Evolutionary conservation across 2,797 vertebrate genomes (phyloP), one percentile per base, ranked within the genome.

Genomic region (Passerculus sandwichensis): DNA sequence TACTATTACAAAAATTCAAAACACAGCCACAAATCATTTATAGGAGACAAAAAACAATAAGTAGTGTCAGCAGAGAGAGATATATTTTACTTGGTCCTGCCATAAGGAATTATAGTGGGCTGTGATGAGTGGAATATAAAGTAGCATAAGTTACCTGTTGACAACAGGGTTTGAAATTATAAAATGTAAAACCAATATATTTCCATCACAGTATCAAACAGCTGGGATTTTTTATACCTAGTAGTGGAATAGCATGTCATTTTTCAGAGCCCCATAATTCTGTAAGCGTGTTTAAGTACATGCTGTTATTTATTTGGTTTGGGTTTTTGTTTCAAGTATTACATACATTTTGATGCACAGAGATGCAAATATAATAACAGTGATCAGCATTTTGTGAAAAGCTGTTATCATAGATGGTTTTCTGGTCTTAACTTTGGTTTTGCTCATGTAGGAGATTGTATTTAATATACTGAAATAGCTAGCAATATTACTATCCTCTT

Each of bases 21-120:
- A 96, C 96, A 97, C 62, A 95, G 85, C 51, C 87, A 97, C 97
- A 97, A 97, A 97, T 98, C 97, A 98, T 95, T 97, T 97, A 88
- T 93, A 97, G 89, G 91, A 97, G 97, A 98, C 97, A 97, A 97
- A 96, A 98, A 97, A 94, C 96, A 97, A 88, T 97, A 97, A 98
- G 97, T 94, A 95, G 93, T 96, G 95, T 96, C 97, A 97, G 96
- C 95, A 96, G 77, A 81, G 88, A 96, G 87, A 89, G 76, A 94
- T 97, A 94, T 97, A 97, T 97, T 97, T 97, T 92, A 97, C 93
- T 97, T 95, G 95, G 88, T 84, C 7, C 6, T 97, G 97, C 89
- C 96, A 97, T 85, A 90, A 98, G 95, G 94, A 98, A 96, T 98
- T 97, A 97, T 79, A 66, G 95, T 59, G 44, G 79, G 89, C 56